Base-by-base conservation (phyloP, 2,888 invertebrate species). In the Pyrrhopygopsis socrates region DNA sequence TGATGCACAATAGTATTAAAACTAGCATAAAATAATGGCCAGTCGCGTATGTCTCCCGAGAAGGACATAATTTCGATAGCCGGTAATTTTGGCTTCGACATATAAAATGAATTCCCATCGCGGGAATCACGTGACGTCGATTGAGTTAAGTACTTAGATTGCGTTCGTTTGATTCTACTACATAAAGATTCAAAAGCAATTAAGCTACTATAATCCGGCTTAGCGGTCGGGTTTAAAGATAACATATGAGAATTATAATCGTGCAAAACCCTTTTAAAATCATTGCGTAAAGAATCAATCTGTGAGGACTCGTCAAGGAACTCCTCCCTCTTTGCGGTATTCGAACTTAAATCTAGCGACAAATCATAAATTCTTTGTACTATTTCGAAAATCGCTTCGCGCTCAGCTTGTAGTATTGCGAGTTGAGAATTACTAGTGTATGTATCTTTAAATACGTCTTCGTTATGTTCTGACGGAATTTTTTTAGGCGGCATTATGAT, bases 1-100 rank as follows among this genome's bases (percentile, higher is more conserved):
- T 30, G 15, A 54, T 73, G 50, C 9, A 73, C n/a, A 20, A 73
- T 50, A n/a, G 71, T 54, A 30, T 73, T 29, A 54, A 73, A 73
- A 54, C 71, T 73, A 13, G 71, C 71, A 18, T 73, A 73, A 54
- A 73, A 73, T n/a, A 73, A 54, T 5, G 50, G 29, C 71, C 71
- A 73, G 3, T 73, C 71, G 30, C 71, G 71, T 54, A 73, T 73
- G n/a, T 73, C 71, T 13, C 71, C 71, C 20, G 71, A 73, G 30
- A 73, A 73, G 22, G 71, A n/a, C 3, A 30, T 20, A 30, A 73
- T 54, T 54, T 73, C 50, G 30, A 73, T 54, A 73, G 71, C 50
- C 54, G 71, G 71, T 54, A 73, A 73, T 54, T 50, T 73, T 20
- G 71, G 71, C 71, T 54, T 73, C 29, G 54, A 20, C 30, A 54